Percentiles rank a stretch among this genome's conserved stretches.
Evolutionary conservation across 1,140 invertebrate genomes (phyloP).

Genomic region (Halictus rubicundus): DNA sequence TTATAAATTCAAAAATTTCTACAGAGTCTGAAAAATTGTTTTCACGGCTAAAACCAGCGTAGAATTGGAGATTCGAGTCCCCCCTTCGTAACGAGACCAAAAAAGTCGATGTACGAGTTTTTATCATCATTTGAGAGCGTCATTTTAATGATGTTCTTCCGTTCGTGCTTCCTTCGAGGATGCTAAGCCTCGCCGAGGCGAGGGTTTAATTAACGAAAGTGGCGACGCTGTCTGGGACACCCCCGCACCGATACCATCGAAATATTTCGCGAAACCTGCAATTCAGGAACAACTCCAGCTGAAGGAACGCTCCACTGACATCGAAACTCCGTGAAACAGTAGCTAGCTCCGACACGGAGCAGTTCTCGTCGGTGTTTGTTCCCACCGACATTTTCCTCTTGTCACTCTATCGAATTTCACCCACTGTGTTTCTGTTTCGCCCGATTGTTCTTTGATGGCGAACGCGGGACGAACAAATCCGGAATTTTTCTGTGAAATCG

Average conservation of each 20-base stretch:
- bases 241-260: not conserved
- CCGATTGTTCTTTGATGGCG: not conserved
- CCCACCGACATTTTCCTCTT: not conserved
- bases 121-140: no score
- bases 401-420: not conserved
- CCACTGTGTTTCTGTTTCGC: not conserved
- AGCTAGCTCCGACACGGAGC: not conserved
- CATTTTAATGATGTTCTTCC: no score
- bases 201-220: not conserved
- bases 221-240: not conserved
- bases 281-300: not conserved
- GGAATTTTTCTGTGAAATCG: not conserved
- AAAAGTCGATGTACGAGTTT: no score
- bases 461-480: no score
- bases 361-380: not conserved
- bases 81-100: no score
- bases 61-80: no score
- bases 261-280: not conserved
- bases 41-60: no score
- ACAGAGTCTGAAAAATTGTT: no score
- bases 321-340: not conserved
- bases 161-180: no score
- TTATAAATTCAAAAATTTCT: no score
- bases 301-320: not conserved
- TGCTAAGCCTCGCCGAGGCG: not conserved